Evolutionary conservation across 2,113 vertebrate species (phyloP), one percentile per base, ranked within the genome.

Genomic region (Cryptotis parvus): DNA sequence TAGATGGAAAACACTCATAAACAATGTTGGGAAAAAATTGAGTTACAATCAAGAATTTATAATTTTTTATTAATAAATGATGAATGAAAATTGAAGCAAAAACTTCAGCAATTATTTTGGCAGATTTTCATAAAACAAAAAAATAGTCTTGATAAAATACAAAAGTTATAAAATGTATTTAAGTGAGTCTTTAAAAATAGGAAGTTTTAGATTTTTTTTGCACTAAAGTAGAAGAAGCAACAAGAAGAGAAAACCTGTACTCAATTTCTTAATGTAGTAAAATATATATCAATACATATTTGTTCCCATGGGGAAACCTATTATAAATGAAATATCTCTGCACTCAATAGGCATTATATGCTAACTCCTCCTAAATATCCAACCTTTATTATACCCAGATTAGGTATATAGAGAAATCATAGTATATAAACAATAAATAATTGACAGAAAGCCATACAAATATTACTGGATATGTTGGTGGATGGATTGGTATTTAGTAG

Each of bases 341-440:
- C 58, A 26, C 58, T 61, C 58, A 58, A 26, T 61, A 49, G 45
- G 10, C 15, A 24, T 8, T 26, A 61, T 58, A 61, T 61, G 16
- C 58, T 26, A 49, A 61, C 24, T 61, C 58, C 15, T 26, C 58
- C 58, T 61, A 26, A 58, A 10, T 65, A 9, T 49, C 35, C 61
- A 68, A 4, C 29, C 35, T 75, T 37, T 14, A n/a, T 75, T 89
- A 45, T 43, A 1, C 55, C 37, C 6, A 79, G 1, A 31, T 84
- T 79, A 79, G 11, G 0, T 72, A 79, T 31, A 3, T 22, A 39
- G 0, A 87, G 11, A 37, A 84, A 37, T 83, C 11, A 76, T 75
- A 87, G 15, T 39, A 80, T 76, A 29, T n/a, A 89, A 93, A 89
- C 41, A 79, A 70, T 69, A 31, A 89, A 2, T 74, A 70, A 75